A percentile compares a stretch with the other conserved stretches of the same genome.
These are phyloP conservation scores for Dermatemys mawii DNA, from an alignment of 2,113 vertebrate genomes.

Conservation along the genomic window DNA sequence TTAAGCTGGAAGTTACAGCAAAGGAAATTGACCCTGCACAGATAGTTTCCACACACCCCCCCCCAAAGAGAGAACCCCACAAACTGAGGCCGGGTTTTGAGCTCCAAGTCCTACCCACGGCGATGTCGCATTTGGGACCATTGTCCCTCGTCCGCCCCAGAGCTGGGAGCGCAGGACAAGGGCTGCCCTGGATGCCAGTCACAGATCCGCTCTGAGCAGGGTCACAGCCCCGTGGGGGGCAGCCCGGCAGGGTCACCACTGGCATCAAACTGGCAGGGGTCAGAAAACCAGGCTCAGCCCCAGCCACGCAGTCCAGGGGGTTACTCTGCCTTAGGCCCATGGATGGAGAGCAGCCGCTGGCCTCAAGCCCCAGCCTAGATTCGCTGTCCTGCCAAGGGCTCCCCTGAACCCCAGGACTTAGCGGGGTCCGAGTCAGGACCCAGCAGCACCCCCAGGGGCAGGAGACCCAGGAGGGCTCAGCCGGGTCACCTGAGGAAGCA, in stretches of 20 bases:
- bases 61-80: not conserved
- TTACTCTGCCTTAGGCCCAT: not conserved
- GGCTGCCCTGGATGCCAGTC: too few relatives aligned
- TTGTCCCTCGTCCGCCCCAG: not conserved
- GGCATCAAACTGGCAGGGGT: not conserved
- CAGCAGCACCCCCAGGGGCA: not conserved
- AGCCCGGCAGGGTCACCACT: accelerated
- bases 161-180: not conserved
- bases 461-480: not conserved
- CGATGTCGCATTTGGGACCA: not conserved
- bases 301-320: not conserved
- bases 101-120: not conserved
- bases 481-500: not conserved
- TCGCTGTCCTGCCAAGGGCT: not conserved
- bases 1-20: not conserved
- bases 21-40: not conserved
- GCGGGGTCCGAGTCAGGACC: not conserved
- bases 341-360: not conserved
- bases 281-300: not conserved
- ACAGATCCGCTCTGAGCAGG: not conserved
- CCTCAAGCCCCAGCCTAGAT: too few relatives aligned
- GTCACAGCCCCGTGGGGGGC: not conserved
- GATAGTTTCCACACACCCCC: not conserved
- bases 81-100: not conserved
- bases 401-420: not conserved